Conservation (phyloP, 2,888 invertebrate species). For the Drosophila heteroneura region DNA sequence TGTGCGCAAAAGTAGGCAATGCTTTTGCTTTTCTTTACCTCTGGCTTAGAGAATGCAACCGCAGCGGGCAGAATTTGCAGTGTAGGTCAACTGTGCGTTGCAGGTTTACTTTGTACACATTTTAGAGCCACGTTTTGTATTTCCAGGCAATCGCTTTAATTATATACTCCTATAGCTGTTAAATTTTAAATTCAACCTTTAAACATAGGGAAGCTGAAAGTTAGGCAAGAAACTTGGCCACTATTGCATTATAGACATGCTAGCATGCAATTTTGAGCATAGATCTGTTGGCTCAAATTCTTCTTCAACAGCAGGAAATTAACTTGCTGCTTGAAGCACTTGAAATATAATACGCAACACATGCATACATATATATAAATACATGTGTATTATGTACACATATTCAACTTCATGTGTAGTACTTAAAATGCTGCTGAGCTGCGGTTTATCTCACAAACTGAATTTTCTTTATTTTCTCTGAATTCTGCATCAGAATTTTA, state of each 20-base stretch:
- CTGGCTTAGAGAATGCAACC: neutral
- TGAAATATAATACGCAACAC: neutral
- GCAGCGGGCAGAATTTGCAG: neutral
- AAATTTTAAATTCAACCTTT: neutral
- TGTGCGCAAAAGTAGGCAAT: constrained; percentile 69
- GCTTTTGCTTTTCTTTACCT: constrained; percentile 21
- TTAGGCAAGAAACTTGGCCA: neutral
- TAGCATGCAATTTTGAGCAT: neutral
- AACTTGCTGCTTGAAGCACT: neutral
- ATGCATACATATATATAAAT: neutral
- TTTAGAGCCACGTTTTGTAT: constrained; percentile 25
- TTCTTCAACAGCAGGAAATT: neutral
- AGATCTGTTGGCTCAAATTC: neutral
- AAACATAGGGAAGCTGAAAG: neutral
- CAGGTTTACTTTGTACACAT: constrained; percentile 32
- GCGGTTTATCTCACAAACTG: constrained; percentile 13
- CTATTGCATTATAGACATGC: neutral
- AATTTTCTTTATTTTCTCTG: neutral
- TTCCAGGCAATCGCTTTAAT: neutral
- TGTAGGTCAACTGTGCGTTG: constrained; percentile 1
- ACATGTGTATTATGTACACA: neutral
- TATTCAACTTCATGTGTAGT: neutral
- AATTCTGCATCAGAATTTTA: constrained; percentile 9
- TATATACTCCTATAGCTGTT: neutral
- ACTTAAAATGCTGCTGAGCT: neutral